A percentile compares a stretch with the other conserved stretches of the same genome.
phyloP scores from a whole-genome alignment of 2,797 vertebrate species.

The Anabas testudineus region DNA sequence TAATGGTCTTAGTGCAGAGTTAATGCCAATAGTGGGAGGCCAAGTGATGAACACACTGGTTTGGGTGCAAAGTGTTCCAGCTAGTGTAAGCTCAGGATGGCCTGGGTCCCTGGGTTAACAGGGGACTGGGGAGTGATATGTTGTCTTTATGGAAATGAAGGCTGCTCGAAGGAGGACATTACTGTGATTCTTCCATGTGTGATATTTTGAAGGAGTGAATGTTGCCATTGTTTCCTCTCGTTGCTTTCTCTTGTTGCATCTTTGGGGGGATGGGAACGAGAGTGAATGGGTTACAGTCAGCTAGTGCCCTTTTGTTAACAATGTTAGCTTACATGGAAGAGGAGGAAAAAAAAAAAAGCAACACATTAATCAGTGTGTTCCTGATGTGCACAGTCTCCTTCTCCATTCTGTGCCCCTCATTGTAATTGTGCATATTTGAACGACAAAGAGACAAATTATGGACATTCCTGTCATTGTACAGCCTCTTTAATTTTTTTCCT shows the following conservation, averaged over 20 bases:
- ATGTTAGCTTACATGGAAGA: constrained; percentile 49
- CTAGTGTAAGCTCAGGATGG: constrained; percentile 48
- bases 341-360: constrained; percentile 51
- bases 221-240: constrained; percentile 63
- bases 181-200: constrained; percentile 66
- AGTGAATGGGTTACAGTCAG: constrained; percentile 58
- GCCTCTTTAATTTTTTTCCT: constrained; percentile 1
- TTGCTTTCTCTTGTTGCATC: constrained; percentile 58
- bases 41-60: constrained; percentile 68
- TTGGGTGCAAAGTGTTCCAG: constrained; percentile 62
- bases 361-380: constrained; percentile 44
- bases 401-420: background rate
- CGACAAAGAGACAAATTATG: constrained; percentile 27
- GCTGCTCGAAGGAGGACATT: constrained; percentile 72
- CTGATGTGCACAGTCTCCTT: constrained; percentile 1
- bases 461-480: constrained; percentile 16
- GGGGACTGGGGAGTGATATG: constrained; percentile 66
- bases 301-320: constrained; percentile 62
- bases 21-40: constrained; percentile 75
- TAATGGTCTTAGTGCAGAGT: constrained; percentile 74
- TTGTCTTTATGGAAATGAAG: constrained; percentile 77
- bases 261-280: constrained; percentile 58
- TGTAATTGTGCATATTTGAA: constrained; percentile 25
- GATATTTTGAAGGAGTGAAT: constrained; percentile 70
- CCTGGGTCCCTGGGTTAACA: constrained; percentile 65